These are phyloP conservation scores for Phalloptychus januarius DNA, from an alignment of 2,797 vertebrate genomes.

Conservation along the genomic window DNA sequence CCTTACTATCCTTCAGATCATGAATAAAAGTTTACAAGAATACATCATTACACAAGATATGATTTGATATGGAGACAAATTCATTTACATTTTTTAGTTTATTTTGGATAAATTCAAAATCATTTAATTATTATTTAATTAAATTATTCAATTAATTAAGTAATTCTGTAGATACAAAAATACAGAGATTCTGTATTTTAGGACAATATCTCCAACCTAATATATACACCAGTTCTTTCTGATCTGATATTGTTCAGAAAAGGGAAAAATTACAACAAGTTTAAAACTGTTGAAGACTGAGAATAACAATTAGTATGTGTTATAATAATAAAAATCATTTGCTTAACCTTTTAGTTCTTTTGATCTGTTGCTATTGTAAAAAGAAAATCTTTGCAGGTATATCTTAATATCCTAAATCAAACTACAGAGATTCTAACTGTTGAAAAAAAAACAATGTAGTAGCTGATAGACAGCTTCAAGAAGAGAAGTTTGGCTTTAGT, in stretches of 20 bases:
- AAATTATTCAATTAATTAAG: too few relatives aligned
- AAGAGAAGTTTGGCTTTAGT: not conserved
- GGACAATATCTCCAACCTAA: not conserved
- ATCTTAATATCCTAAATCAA: not conserved
- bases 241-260: not conserved
- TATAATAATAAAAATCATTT: not conserved
- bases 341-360: not conserved
- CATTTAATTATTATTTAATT: too few relatives aligned
- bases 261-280: not conserved
- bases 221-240: not conserved
- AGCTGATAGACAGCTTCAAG: not conserved
- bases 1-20: not conserved
- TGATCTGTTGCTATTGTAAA: not conserved
- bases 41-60: not conserved
- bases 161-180: too few relatives aligned
- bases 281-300: not conserved
- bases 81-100: not conserved
- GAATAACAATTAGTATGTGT: not conserved
- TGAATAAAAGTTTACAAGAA: not conserved
- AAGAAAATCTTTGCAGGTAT: not conserved
- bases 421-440: not conserved
- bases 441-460: not conserved
- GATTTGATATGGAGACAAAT: not conserved
- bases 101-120: conserved; percentile 1
- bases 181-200: too few relatives aligned